Percentiles rank a stretch among this genome's conserved stretches.
Conservation (phyloP, 2,888 invertebrate genomes). For the Himalopsyche kuldschensis region DNA sequence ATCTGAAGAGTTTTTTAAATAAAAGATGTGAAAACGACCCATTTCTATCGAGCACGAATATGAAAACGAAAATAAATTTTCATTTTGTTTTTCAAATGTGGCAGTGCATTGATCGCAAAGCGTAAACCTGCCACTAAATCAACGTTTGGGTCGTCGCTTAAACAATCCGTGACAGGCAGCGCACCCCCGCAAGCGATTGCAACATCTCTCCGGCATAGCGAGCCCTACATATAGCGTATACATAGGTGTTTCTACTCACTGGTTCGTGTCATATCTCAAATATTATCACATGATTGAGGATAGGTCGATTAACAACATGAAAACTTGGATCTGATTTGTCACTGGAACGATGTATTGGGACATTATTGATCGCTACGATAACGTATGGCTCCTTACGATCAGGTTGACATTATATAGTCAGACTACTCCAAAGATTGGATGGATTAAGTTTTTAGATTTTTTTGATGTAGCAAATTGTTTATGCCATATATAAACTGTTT, state of each 20-base stretch:
- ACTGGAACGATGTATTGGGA: not conserved
- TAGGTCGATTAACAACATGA: not conserved
- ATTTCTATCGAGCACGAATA: not conserved
- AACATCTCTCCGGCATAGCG: not conserved
- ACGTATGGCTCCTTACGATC: not conserved
- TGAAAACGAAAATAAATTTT: not conserved
- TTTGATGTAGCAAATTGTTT: too few species aligned
- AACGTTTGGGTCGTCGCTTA: not conserved
- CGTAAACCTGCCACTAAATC: not conserved
- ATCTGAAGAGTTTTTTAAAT: too few species aligned
- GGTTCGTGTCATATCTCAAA: not conserved
- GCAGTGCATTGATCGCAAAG: not conserved
- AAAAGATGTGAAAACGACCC: too few species aligned
- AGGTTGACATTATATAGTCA: not conserved
- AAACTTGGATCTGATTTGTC: not conserved
- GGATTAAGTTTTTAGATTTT: too few species aligned
- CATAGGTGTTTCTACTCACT: not conserved
- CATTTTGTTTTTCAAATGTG: not conserved
- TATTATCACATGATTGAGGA: not conserved
- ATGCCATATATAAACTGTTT: too few species aligned
- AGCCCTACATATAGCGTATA: not conserved
- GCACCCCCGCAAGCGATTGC: not conserved
- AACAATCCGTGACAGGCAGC: not conserved
- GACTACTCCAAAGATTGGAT: too few species aligned
- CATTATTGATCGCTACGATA: not conserved